Percentiles rank a stretch among this genome's conserved stretches.
phyloP scores from a whole-genome alignment of 2,888 invertebrate genomes.

The Neocrepidodera transversa region DNA sequence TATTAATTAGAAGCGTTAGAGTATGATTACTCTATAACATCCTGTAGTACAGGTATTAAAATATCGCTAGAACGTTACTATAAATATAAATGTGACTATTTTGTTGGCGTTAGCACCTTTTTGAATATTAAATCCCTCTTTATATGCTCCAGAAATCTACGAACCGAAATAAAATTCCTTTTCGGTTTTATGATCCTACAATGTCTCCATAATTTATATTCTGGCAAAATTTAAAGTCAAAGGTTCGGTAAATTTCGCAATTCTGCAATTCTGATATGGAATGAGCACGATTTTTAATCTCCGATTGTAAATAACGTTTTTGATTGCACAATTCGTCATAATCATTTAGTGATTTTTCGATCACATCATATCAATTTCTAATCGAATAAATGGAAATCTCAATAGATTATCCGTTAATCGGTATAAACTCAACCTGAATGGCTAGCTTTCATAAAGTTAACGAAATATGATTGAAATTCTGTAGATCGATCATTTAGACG shows the following conservation, averaged over 20 bases:
- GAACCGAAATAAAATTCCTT: conserved; percentile 5
- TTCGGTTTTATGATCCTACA: conserved; percentile 1
- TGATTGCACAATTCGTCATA: neutral
- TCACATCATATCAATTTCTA: neutral
- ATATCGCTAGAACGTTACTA: no score
- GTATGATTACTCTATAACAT: no score
- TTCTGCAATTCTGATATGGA: conserved; percentile 3
- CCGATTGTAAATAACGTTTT: no score
- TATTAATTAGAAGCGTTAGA: no score
- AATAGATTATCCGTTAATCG: neutral
- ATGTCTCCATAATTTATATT: conserved; percentile 5
- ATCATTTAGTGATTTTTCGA: neutral
- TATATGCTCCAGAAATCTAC: neutral
- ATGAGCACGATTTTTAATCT: conserved; percentile 1
- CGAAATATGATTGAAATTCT: conserved; percentile 4
- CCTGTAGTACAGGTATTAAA: no score
- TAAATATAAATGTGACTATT: neutral
- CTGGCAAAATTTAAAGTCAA: neutral
- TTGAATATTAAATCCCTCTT: neutral
- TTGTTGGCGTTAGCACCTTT: neutral
- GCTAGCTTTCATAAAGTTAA: conserved; percentile 1
- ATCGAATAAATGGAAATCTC: conserved; percentile 4
- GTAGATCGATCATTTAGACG: conserved; percentile 1
- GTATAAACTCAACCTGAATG: neutral
- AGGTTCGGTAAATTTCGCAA: conserved; percentile 1